Base-by-base conservation (phyloP, 2,113 vertebrate species). In the Apeltes quadracus region DNA sequence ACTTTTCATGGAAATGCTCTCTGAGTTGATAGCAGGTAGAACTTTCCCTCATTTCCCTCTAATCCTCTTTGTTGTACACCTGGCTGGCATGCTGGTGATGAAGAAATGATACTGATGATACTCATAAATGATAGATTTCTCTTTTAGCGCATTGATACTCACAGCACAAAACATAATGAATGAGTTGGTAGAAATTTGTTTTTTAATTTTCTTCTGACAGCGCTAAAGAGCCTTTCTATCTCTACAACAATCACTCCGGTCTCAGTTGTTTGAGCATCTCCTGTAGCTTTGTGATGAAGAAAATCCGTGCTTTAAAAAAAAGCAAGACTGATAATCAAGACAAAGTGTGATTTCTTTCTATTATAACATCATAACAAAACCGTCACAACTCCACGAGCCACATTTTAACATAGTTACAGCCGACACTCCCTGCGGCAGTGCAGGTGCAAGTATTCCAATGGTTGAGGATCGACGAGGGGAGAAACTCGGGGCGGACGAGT, bases 91-190 rank as follows among this genome's bases (percentile, higher is more conserved):
- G 85, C 83, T 89, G 88, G 90, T 89, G 87, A 82, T 61, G 63
- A 67, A 77, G 67, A 83, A 88, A 83, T 84, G 88, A 85, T 87
- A n/a, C n/a, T n/a, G n/a, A n/a, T n/a, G n/a, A n/a, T n/a, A n/a
- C n/a, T n/a, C n/a, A n/a, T n/a, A n/a, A n/a, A n/a, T n/a, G n/a
- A 89, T 72, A 92, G 83, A 89, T 90, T 89, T 86, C 23, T 72
- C 44, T 75, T 23, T 32, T 22, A 7, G 63, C 61, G 57, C 69
- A 85, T 69, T 81, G 55, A 63, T 69, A 54, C 66, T 58, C 55
- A 29, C 38, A 43, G 65, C 68, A 78, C 61, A 85, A 81, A 75
- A 70, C 56, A 43, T 36, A 73, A 77, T 79, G 59, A 87, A 62
- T 77, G 58, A 72, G 58, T 50, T 39, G 27, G 56, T 25, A 74